Conservation (phyloP, 1,140 invertebrate species). For the Potamilus streckersoni region DNA sequence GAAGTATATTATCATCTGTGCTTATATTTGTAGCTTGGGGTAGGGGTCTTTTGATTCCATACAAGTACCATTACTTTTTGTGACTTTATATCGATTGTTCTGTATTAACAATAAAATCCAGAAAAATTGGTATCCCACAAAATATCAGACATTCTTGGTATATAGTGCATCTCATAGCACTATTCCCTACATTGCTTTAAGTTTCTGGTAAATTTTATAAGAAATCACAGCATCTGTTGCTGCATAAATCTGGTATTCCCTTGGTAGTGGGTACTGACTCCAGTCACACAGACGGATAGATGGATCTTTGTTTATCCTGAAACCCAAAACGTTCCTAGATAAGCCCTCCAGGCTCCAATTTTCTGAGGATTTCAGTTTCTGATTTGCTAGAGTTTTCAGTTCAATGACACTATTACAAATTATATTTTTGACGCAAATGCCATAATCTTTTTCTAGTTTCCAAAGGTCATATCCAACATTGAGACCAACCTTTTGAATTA, state of each 20-base stretch:
- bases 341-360: slow-evolving; percentile 48
- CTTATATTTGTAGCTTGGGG: no score
- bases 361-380: slow-evolving; percentile 31
- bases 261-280: slow-evolving; percentile 36
- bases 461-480: slow-evolving; percentile 41
- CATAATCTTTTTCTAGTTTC: slow-evolving; percentile 45
- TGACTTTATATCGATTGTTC: no score
- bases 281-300: slow-evolving; percentile 39
- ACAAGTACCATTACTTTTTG: no score
- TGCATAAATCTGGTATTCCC: slow-evolving; percentile 38
- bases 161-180: neutral
- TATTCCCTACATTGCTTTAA: slow-evolving; percentile 9
- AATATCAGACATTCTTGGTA: neutral
- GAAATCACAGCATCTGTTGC: slow-evolving; percentile 48
- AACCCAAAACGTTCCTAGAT: slow-evolving; percentile 31
- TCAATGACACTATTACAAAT: slow-evolving; percentile 38
- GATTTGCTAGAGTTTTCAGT: slow-evolving; percentile 34
- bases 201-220: slow-evolving; percentile 27
- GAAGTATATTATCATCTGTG: no score
- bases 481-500: slow-evolving; percentile 38
- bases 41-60: no score
- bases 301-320: slow-evolving; percentile 40
- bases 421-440: slow-evolving; percentile 30
- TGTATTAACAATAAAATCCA: no score
- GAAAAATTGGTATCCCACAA: no score